Percentiles rank a stretch among this genome's conserved stretches.
phyloP scores from a whole-genome alignment of 2,888 invertebrate species.

The Cerastis leucographa region DNA sequence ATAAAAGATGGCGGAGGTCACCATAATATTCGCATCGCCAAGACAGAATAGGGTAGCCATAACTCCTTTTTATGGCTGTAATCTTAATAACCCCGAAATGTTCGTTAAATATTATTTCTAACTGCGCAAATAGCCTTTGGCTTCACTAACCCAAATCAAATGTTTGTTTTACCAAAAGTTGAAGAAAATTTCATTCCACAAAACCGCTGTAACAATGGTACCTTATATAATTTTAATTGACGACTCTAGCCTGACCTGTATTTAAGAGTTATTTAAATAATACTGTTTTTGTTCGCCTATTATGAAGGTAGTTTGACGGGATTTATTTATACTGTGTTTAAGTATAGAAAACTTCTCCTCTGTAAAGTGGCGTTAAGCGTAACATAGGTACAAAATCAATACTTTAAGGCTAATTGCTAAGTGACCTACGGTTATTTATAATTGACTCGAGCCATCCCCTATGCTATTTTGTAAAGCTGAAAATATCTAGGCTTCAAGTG shows the following conservation, averaged over 20 bases:
- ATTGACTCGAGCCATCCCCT: background rate
- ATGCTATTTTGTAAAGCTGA: constrained; percentile 2
- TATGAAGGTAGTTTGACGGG: constrained; percentile 9
- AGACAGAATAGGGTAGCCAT: constrained; percentile 43
- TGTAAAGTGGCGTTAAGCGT: background rate
- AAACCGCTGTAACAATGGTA: constrained; percentile 37
- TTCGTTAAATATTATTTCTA: constrained; percentile 53
- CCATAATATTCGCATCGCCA: constrained; percentile 45
- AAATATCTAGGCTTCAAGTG: constrained; percentile 10
- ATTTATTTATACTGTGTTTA: constrained; percentile 11
- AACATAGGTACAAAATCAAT: constrained; percentile 34
- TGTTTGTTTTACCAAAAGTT: constrained; percentile 43
- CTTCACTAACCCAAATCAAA: constrained; percentile 37
- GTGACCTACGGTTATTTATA: constrained; percentile 36
- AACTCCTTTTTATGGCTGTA: constrained; percentile 53
- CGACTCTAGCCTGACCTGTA: constrained; percentile 21
- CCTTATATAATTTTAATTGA: constrained; percentile 45
- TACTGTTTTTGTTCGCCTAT: constrained; percentile 14
- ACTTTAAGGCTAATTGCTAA: constrained; percentile 14
- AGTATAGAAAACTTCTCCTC: background rate
- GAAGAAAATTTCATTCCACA: constrained; percentile 42
- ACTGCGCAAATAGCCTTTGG: constrained; percentile 43
- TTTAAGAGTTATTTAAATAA: constrained; percentile 21
- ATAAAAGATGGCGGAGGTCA: constrained; percentile 48
- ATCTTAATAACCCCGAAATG: constrained; percentile 60